phyloP scores from a whole-genome alignment of 2,888 invertebrate genomes.

The Parascotia fuliginaria region DNA sequence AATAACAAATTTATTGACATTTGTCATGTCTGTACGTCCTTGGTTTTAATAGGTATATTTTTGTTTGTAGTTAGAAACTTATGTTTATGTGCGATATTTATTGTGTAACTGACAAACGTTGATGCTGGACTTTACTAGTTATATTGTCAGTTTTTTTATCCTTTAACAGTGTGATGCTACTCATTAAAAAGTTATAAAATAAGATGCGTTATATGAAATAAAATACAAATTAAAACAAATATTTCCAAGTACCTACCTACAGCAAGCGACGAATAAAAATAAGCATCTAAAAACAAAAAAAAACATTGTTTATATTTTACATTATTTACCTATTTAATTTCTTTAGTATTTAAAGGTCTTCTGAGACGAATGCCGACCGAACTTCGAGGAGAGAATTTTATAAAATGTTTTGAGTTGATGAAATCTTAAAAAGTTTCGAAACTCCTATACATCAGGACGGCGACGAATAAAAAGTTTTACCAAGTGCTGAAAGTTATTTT shows the following conservation, averaged over 20 bases:
- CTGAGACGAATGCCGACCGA: not conserved
- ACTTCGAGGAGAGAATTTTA: not conserved
- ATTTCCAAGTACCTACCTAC: too few relatives aligned
- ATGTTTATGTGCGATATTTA: not conserved
- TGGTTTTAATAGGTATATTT: not conserved
- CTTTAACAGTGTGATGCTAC: too few relatives aligned
- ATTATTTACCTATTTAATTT: too few relatives aligned
- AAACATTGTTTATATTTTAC: too few relatives aligned
- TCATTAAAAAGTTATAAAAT: too few relatives aligned
- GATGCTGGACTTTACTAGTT: not conserved
- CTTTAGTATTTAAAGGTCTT: too few relatives aligned
- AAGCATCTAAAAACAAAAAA: too few relatives aligned
- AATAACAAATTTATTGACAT: conserved; percentile 8
- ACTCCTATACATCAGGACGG: conserved; percentile 9
- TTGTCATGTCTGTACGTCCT: conserved; percentile 11
- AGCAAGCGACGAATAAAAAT: too few relatives aligned
- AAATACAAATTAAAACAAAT: too few relatives aligned
- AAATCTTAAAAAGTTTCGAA: conserved; percentile 8
- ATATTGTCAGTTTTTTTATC: too few relatives aligned
- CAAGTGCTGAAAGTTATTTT: conserved; percentile 12
- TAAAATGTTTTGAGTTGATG: conserved; percentile 4
- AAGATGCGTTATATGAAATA: too few relatives aligned
- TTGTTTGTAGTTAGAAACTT: not conserved
- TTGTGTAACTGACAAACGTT: not conserved
- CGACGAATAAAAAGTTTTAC: conserved; percentile 14